Evolutionary conservation across 2,797 vertebrate species (phyloP).

Genomic region (Oreochromis grahami): DNA sequence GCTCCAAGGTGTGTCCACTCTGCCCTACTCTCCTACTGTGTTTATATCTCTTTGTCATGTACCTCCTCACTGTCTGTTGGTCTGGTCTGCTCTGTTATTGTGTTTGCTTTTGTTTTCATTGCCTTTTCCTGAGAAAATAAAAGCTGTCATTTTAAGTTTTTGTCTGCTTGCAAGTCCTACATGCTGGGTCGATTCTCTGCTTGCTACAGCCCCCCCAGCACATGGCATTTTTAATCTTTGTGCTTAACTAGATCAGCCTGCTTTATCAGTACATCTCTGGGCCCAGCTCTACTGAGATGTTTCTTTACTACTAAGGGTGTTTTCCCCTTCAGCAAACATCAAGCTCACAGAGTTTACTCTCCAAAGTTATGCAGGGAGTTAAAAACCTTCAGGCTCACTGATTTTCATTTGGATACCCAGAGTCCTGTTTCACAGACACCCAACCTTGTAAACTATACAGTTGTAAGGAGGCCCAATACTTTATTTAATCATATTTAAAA

Average conservation of each 20-base stretch:
- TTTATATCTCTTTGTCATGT: not conserved
- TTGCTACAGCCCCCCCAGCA: accelerated
- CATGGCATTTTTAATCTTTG: not conserved
- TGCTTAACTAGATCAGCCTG: not conserved
- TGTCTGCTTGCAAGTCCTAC: not conserved
- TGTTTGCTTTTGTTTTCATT: not conserved
- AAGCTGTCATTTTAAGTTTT: not conserved
- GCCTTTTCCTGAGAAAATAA: not conserved
- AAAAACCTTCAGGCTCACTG: not conserved
- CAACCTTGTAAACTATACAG: not conserved
- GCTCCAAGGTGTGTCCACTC: not conserved
- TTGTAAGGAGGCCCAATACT: not conserved
- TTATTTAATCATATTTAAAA: not conserved
- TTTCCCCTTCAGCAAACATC: not conserved
- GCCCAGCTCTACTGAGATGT: not conserved
- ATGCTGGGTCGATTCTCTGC: not conserved
- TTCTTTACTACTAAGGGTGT: not conserved
- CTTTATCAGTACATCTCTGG: not conserved
- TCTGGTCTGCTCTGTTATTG: accelerated
- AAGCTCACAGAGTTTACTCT: not conserved
- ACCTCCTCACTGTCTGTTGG: not conserved
- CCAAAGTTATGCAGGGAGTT: not conserved
- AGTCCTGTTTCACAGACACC: not conserved
- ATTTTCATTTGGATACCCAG: not conserved
- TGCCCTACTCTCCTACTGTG: not conserved